Percentiles rank a stretch among this genome's conserved stretches.
Conservation (phyloP, 1,140 invertebrate genomes). For the Scaptomyza hsui region DNA sequence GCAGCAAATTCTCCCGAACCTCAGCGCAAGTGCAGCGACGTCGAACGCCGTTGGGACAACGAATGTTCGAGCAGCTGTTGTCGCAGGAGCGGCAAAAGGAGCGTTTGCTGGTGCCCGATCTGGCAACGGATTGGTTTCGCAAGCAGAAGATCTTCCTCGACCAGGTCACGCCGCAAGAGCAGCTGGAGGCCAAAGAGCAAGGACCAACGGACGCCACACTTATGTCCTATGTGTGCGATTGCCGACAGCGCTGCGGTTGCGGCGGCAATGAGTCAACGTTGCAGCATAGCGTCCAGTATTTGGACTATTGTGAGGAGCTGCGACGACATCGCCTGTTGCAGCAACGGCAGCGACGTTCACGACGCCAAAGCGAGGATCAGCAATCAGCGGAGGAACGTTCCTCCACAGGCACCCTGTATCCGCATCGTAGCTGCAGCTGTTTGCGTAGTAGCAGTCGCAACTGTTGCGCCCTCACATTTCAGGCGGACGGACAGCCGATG, state of each 20-base stretch:
- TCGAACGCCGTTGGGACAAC: neutral
- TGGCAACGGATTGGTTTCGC: conserved; percentile 74
- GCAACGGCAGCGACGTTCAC: conserved; percentile 5
- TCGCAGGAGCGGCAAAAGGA: conserved; percentile 20
- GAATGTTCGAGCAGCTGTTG: conserved; percentile 51
- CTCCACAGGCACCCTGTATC: neutral
- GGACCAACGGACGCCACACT: neutral
- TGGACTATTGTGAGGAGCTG: conserved; percentile 14
- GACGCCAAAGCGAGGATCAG: neutral
- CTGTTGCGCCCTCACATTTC: conserved; percentile 24
- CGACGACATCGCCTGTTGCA: conserved; percentile 3
- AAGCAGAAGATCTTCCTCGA: conserved; percentile 63
- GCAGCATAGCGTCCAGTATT: conserved; percentile 21
- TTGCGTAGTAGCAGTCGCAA: neutral
- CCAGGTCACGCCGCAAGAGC: conserved; percentile 24
- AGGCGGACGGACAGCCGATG: conserved; percentile 59
- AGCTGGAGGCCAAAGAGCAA: neutral
- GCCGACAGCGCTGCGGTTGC: conserved; percentile 3
- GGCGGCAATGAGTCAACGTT: neutral
- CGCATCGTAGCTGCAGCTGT: conserved; percentile 32
- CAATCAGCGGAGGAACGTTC: neutral
- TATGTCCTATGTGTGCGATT: neutral
- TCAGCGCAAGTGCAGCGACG: neutral
- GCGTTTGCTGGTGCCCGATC: conserved; percentile 63
- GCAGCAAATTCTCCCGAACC: neutral